These are phyloP conservation scores for Hypomecis atomaria DNA, from an alignment of 2,888 invertebrate species.

Conservation along the genomic window DNA sequence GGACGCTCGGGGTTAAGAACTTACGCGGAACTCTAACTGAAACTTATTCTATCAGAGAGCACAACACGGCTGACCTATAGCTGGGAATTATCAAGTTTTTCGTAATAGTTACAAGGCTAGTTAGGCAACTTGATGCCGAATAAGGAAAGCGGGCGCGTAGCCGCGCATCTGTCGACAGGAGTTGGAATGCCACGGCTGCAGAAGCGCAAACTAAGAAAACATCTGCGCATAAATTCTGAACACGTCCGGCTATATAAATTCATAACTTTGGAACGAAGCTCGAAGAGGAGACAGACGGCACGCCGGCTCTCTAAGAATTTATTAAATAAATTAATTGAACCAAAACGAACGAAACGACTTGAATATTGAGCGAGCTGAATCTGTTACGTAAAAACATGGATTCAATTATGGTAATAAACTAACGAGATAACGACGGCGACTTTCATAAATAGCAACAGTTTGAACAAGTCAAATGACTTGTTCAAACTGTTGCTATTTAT, in stretches of 20 bases:
- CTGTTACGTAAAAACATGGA: slow-evolving; percentile 43
- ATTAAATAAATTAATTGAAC: slow-evolving; percentile 80
- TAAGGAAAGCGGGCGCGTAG: slow-evolving; percentile 41
- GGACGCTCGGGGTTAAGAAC: slow-evolving; percentile 39
- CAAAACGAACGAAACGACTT: slow-evolving; percentile 68
- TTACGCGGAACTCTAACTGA: slow-evolving; percentile 27
- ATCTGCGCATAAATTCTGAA: slow-evolving; percentile 74
- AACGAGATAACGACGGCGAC: slow-evolving; percentile 29
- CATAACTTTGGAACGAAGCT: slow-evolving; percentile 71
- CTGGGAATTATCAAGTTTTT: not conserved
- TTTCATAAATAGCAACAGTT: slow-evolving; percentile 22
- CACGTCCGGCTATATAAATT: slow-evolving; percentile 80
- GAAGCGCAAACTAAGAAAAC: slow-evolving; percentile 68
- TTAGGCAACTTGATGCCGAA: slow-evolving; percentile 22
- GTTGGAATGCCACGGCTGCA: slow-evolving; percentile 57
- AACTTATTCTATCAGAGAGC: slow-evolving; percentile 12
- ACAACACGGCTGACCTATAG: not conserved
- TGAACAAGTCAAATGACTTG: slow-evolving; percentile 22
- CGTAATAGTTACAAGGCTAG: slow-evolving; percentile 24
- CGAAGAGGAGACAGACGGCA: slow-evolving; percentile 67
- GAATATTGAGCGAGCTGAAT: slow-evolving; percentile 63
- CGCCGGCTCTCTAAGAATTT: slow-evolving; percentile 71
- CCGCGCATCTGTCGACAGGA: slow-evolving; percentile 55
- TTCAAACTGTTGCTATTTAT: slow-evolving; percentile 24
- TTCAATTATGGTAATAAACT: slow-evolving; percentile 42